Base-by-base conservation (phyloP, 2,888 invertebrate species). In the Microchrysa polita region DNA sequence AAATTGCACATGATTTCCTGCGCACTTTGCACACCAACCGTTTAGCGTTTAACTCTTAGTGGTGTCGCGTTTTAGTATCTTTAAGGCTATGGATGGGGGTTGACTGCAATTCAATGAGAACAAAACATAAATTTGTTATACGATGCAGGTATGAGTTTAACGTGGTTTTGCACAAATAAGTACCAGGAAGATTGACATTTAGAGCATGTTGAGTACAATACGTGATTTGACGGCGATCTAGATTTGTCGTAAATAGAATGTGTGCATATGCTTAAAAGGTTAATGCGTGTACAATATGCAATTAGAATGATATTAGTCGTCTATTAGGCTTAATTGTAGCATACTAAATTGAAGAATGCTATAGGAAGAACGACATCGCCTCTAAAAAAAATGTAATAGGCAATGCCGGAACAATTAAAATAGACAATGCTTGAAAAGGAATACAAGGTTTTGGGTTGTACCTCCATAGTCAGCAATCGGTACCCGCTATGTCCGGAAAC, bases 1-100 rank as follows among this genome's bases (percentile, higher is more conserved):
- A 69, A 69, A 20, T 57, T 69, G 57, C 57, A 69, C 69, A 65
- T 22, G 57, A 69, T 57, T 69, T 69, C 69, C 69, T 69, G 69
- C 69, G 65, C 20, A 65, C 10, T 48, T 20, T 23, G 48, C 48
- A 18, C 9, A n/a, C n/a, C n/a, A n/a, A n/a, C n/a, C n/a, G n/a
- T n/a, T n/a, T n/a, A n/a, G n/a, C n/a, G n/a, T n/a, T n/a, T n/a
- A n/a, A n/a, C n/a, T n/a, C n/a, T n/a, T n/a, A n/a, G n/a, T n/a
- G n/a, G n/a, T 16, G 48, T 22, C 23, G 23, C 22, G 2, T 12
- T 12, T 48, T n/a, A n/a, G n/a, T n/a, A n/a, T n/a, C n/a, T n/a
- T n/a, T n/a, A n/a, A n/a, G n/a, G n/a, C n/a, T n/a, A n/a, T n/a
- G 5, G 16, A 12, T 48, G 48, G 48, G 14, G 48, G 48, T 48